Evolutionary conservation across 2,888 invertebrate species (phyloP).

Genomic region (Lottia scabra): DNA sequence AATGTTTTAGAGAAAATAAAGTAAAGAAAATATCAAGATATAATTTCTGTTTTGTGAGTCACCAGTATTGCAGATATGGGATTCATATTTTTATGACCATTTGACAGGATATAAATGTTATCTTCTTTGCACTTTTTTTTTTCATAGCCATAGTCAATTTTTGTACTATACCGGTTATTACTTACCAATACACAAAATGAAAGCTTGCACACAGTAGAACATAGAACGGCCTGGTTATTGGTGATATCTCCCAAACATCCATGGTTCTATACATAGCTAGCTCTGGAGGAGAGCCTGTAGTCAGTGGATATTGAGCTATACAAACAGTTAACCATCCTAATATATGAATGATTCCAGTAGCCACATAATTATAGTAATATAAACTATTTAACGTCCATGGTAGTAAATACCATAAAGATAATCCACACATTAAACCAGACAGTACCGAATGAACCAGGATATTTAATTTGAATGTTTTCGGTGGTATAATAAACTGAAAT

Average conservation of each 20-base stretch:
- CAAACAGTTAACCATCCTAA: constrained; percentile 63
- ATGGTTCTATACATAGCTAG: constrained; percentile 61
- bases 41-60: too few relatives aligned
- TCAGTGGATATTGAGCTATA: constrained; percentile 63
- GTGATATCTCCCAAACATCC: constrained; percentile 58
- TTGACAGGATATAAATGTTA: too few relatives aligned
- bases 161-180: too few relatives aligned
- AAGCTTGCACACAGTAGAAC: constrained; percentile 54
- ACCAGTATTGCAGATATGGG: too few relatives aligned
- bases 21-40: too few relatives aligned
- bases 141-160: too few relatives aligned
- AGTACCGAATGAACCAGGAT: constrained; percentile 58
- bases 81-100: too few relatives aligned
- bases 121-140: too few relatives aligned
- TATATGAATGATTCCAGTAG: constrained; percentile 54
- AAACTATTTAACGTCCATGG: constrained; percentile 56
- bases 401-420: constrained; percentile 57
- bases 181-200: constrained; percentile 59
- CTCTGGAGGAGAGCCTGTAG: constrained; percentile 62
- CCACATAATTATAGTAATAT: constrained; percentile 53
- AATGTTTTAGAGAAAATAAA: too few relatives aligned
- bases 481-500: constrained; percentile 59
- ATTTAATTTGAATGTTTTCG: constrained; percentile 59
- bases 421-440: constrained; percentile 53
- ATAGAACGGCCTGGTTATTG: constrained; percentile 61